Percentiles rank a stretch among this genome's conserved stretches.
Conservation (phyloP, 2,888 invertebrate genomes). For the Junonia oenone region DNA sequence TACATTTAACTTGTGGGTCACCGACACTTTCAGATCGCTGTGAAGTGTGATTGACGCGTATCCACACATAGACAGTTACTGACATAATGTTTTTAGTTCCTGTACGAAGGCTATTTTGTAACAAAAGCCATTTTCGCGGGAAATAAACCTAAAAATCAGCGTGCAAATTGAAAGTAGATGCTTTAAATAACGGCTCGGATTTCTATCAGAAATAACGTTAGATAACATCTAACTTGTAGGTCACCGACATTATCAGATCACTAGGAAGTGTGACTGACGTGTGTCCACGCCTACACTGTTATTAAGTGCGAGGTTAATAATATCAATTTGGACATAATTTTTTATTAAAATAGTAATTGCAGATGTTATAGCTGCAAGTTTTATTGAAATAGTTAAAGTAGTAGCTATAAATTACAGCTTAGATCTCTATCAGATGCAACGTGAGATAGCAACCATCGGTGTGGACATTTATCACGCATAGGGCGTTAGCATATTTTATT, state of each 20-base stretch:
- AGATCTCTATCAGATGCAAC: too few species aligned
- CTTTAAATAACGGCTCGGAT: background rate
- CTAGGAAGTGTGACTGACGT: background rate
- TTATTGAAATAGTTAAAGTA: too few species aligned
- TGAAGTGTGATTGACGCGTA: background rate
- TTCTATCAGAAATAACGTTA: background rate
- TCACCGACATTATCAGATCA: slow-evolving; percentile 4
- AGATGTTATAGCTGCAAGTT: too few species aligned
- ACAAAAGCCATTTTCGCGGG: too few species aligned
- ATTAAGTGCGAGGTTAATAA: background rate
- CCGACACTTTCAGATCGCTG: background rate
- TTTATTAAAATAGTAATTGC: background rate
- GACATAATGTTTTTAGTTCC: too few species aligned
- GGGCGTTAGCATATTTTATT: too few species aligned
- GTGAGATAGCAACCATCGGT: too few species aligned
- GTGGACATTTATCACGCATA: too few species aligned
- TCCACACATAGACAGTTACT: background rate
- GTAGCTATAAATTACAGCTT: background rate
- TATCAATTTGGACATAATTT: background rate
- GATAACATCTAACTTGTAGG: slow-evolving; percentile 2
- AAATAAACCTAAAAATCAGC: background rate
- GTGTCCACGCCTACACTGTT: background rate
- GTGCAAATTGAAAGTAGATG: background rate
- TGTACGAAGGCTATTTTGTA: background rate
- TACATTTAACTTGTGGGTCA: slow-evolving; percentile 1